Evolutionary conservation across 2,888 invertebrate genomes (phyloP).

Genomic region (Neoaliturus tenellus): DNA sequence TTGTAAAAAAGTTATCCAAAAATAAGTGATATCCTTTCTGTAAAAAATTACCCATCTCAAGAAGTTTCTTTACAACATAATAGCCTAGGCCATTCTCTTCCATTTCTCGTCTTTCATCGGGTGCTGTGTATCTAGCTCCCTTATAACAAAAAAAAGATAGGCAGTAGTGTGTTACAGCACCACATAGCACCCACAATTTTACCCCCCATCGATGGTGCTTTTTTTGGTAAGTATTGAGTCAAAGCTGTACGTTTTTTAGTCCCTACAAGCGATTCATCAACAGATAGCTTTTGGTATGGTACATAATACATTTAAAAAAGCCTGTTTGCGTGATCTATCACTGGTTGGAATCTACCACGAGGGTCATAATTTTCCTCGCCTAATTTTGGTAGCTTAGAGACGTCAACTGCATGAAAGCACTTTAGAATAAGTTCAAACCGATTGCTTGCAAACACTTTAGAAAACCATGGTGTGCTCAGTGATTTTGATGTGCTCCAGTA

Average conservation of each 20-base stretch:
- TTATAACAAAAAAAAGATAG: slow-evolving; percentile 48
- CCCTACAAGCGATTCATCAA: slow-evolving; percentile 54
- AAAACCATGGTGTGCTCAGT: slow-evolving; percentile 48
- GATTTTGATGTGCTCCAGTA: slow-evolving; percentile 46
- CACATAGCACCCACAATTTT: slow-evolving; percentile 56
- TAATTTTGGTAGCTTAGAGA: background rate
- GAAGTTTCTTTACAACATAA: slow-evolving; percentile 43
- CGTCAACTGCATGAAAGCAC: slow-evolving; percentile 54
- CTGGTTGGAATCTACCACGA: slow-evolving; percentile 44
- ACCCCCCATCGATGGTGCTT: slow-evolving; percentile 54
- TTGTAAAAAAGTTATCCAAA: slow-evolving; percentile 53
- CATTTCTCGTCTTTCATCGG: slow-evolving; percentile 43
- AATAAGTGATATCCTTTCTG: slow-evolving; percentile 50
- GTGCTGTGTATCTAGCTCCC: slow-evolving; percentile 20
- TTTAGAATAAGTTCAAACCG: slow-evolving; percentile 49
- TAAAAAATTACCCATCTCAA: slow-evolving; percentile 26
- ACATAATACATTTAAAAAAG: slow-evolving; percentile 44
- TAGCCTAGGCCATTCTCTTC: slow-evolving; percentile 38
- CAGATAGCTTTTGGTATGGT: slow-evolving; percentile 30
- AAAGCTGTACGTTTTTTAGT: slow-evolving; percentile 39
- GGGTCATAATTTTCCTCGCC: slow-evolving; percentile 47
- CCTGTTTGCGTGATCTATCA: slow-evolving; percentile 52
- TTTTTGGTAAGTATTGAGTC: slow-evolving; percentile 48
- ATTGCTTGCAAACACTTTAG: slow-evolving; percentile 32
- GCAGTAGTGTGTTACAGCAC: slow-evolving; percentile 52